These are phyloP conservation scores for Dynastes grantii DNA, from an alignment of 2,888 invertebrate genomes.

Conservation along the genomic window DNA sequence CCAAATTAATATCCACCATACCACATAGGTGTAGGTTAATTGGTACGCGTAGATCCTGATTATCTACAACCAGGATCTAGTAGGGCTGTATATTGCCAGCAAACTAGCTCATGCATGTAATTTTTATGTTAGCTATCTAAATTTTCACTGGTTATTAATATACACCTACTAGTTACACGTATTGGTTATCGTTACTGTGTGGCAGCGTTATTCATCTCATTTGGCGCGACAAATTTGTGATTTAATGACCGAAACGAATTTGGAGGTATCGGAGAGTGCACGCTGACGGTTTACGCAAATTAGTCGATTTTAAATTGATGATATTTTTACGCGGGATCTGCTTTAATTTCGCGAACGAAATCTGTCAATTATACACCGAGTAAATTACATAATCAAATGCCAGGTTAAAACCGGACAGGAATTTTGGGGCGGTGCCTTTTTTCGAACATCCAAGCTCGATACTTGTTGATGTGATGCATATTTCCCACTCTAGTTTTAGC, in stretches of 20 bases:
- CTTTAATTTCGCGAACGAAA: background rate
- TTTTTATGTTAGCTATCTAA: background rate
- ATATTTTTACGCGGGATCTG: slow-evolving; percentile 14
- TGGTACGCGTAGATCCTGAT: too few species aligned
- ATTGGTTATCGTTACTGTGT: background rate
- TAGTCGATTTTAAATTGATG: slow-evolving; percentile 33
- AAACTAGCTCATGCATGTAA: background rate
- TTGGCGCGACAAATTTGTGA: slow-evolving; percentile 36
- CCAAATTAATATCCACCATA: too few species aligned
- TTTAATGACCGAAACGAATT: slow-evolving; percentile 42
- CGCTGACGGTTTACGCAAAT: slow-evolving; percentile 29
- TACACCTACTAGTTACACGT: background rate
- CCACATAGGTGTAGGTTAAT: too few species aligned
- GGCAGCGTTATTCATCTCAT: slow-evolving; percentile 18
- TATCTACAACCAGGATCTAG: too few species aligned
- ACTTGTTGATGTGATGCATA: too few species aligned
- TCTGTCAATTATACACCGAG: background rate
- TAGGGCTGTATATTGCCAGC: too few species aligned
- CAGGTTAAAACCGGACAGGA: too few species aligned
- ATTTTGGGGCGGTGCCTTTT: too few species aligned
- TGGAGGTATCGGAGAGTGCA: background rate
- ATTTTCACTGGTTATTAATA: slow-evolving; percentile 12
- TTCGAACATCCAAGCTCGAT: too few species aligned
- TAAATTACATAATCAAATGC: background rate
- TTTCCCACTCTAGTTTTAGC: too few species aligned